phyloP scores from a whole-genome alignment of 2,113 vertebrate species.

The Hassar affinis region DNA sequence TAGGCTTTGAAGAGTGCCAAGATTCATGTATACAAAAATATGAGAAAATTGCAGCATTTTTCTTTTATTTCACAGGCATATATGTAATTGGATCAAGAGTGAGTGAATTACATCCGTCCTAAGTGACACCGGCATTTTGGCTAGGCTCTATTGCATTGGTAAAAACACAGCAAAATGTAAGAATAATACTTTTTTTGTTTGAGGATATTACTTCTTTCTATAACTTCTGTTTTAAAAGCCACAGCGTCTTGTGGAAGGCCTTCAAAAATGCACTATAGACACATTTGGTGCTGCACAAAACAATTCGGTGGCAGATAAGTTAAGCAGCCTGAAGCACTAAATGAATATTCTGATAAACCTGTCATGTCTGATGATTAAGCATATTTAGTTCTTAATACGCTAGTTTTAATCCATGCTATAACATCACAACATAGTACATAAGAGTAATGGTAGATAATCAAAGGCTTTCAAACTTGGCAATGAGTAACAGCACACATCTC shows the following conservation, averaged over 20 bases:
- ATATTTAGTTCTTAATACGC: background rate
- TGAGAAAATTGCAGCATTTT: conserved; percentile 93
- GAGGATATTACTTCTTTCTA: conserved; percentile 29
- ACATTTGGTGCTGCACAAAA: background rate
- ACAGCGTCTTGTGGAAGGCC: conserved; percentile 1
- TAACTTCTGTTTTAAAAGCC: conserved; percentile 49
- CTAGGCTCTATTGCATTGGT: conserved; percentile 44
- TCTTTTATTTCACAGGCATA: conserved; percentile 85
- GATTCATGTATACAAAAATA: conserved; percentile 78
- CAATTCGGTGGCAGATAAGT: background rate
- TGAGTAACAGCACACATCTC: background rate
- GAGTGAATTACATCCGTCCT: conserved; percentile 75
- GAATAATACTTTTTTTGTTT: conserved; percentile 57
- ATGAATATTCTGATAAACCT: background rate
- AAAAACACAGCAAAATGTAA: conserved; percentile 58
- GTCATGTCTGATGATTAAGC: background rate
- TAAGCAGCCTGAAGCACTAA: background rate
- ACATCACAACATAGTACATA: background rate
- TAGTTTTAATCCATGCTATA: background rate
- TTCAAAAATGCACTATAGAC: background rate
- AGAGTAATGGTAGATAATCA: background rate
- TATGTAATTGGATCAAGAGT: conserved; percentile 88
- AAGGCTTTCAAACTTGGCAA: background rate
- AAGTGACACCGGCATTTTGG: conserved; percentile 72
- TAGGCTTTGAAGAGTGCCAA: conserved; percentile 88